A percentile compares a stretch with the other conserved stretches of the same genome.
These are phyloP conservation scores for Mobula birostris DNA, from an alignment of 2,113 vertebrate species.

Conservation along the genomic window DNA sequence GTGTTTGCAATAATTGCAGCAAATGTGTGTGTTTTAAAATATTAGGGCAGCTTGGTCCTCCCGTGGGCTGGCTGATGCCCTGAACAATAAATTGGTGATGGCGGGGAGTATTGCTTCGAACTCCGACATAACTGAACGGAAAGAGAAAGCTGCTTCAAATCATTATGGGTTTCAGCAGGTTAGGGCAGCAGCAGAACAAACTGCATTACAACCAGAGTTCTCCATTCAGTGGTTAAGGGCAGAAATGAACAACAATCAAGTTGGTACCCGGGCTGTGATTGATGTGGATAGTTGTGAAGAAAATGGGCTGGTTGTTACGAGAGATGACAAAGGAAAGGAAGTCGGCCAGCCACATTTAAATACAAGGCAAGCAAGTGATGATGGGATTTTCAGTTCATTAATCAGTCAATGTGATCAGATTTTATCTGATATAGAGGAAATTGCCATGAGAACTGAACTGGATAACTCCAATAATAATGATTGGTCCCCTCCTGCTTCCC, in stretches of 20 bases:
- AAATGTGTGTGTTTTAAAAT: not conserved
- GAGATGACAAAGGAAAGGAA: not conserved
- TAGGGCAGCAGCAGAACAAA: not conserved
- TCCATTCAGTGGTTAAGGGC: not conserved
- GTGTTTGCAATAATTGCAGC: not conserved
- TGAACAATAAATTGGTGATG: not conserved
- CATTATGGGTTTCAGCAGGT: not conserved
- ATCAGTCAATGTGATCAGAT: not conserved
- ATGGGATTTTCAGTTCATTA: not conserved
- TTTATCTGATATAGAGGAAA: not conserved
- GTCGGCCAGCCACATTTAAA: not conserved
- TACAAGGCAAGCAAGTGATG: not conserved
- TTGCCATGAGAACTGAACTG: not conserved
- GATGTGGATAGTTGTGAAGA: not conserved
- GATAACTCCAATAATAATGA: not conserved
- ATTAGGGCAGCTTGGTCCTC: not conserved
- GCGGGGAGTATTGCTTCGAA: not conserved
- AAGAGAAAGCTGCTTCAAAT: not conserved
- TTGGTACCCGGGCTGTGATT: not conserved
- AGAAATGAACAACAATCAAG: slow-evolving; percentile 19
- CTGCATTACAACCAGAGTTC: not conserved
- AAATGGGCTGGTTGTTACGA: not conserved
- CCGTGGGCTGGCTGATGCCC: not conserved
- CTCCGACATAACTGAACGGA: not conserved
- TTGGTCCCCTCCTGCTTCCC: not conserved